Evolutionary conservation across 2,888 invertebrate species (phyloP).

Genomic region (Cyclophora albipunctata): DNA sequence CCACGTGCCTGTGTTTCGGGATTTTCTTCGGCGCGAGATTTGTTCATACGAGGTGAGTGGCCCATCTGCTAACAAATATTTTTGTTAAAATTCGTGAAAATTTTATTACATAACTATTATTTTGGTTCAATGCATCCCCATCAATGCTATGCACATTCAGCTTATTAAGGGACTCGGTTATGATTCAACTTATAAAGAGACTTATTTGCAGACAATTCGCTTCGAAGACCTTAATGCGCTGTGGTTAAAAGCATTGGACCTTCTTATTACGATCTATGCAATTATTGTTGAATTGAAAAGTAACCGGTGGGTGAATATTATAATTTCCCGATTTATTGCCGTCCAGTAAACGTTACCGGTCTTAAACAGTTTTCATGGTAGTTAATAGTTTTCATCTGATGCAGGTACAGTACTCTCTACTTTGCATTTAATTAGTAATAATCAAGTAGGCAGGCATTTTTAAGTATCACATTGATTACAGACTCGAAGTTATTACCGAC

Average conservation of each 20-base stretch:
- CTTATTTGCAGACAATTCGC: no score
- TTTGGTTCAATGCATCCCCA: no score
- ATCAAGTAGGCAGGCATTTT: no score
- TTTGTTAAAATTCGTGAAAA: neutral
- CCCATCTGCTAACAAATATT: neutral
- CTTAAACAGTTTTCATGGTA: neutral
- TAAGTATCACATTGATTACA: no score
- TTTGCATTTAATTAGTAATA: no score
- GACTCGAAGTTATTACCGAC: no score
- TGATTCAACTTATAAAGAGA: no score
- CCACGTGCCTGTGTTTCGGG: conserved; percentile 37
- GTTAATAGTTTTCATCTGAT: no score
- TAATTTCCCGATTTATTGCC: conserved; percentile 18
- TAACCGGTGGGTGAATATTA: conserved; percentile 5
- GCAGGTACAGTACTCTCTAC: no score
- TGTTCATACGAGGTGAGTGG: conserved; percentile 12
- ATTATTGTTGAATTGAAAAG: conserved; percentile 14
- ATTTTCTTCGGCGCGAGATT: conserved; percentile 29
- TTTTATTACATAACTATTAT: no score
- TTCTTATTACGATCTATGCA: conserved; percentile 13
- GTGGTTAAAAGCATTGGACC: conserved; percentile 9
- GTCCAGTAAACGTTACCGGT: conserved; percentile 8
- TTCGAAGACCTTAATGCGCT: neutral
- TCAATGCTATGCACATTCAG: no score
- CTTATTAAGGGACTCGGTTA: no score